Conservation (phyloP, 2,113 vertebrate species). For the Columbina picui region DNA sequence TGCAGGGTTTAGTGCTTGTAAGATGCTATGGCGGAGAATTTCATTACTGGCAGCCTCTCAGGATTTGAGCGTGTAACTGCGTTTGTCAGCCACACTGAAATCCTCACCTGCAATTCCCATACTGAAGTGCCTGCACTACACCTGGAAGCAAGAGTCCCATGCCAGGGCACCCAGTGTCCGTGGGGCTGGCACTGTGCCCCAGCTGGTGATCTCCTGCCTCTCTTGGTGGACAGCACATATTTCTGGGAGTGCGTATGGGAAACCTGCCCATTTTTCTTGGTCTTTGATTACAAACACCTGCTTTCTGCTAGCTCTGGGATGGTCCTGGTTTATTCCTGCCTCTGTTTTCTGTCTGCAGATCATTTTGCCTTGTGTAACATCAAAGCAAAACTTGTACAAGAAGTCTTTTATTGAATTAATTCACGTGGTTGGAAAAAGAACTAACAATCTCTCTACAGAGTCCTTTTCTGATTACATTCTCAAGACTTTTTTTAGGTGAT, state of each 20-base stretch:
- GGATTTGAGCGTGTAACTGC: background rate
- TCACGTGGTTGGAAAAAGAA: background rate
- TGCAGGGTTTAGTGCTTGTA: fast-evolving
- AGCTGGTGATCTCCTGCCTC: background rate
- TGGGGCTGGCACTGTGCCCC: fast-evolving
- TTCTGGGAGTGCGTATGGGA: background rate
- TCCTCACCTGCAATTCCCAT: background rate
- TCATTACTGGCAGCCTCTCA: background rate
- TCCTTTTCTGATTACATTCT: background rate
- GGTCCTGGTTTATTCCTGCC: background rate
- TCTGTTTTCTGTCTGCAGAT: background rate
- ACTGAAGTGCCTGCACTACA: background rate
- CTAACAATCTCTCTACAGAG: background rate
- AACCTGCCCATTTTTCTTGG: background rate
- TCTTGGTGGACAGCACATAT: fast-evolving
- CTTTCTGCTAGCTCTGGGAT: background rate
- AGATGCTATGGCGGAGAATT: background rate
- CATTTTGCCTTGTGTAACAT: background rate
- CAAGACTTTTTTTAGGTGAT: background rate
- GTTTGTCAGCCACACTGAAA: background rate
- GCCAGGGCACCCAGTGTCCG: background rate
- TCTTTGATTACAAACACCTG: background rate
- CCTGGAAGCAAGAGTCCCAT: background rate
- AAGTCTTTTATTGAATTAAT: background rate
- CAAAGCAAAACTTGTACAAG: background rate